Base-by-base conservation (phyloP, 2,888 invertebrate species). In the Leucania comma region DNA sequence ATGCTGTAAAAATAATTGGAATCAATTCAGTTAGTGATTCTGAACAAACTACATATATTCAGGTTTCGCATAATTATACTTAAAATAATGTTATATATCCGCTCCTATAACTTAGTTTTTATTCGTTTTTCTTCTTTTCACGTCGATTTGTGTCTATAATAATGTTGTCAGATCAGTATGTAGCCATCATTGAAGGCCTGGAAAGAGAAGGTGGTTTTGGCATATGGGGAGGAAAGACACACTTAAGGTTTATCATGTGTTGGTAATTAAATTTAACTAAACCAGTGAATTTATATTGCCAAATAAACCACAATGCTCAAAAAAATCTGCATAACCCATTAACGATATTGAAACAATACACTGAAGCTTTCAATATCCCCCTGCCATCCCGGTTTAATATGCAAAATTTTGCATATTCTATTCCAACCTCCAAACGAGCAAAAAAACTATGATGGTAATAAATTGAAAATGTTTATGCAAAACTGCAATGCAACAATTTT, bases 321-420 rank as follows among this genome's bases (percentile, higher is more conserved):
- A 22, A 53, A 46, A 46, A 75, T 54, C 42, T 75, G 9, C 53
- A 63, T 54, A 64, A 46, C 22, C 22, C 46, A 48, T 75, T 29
- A 71, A 54, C 2, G 46, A 3, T 75, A 54, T 46, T 75, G 22
- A 58, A 71, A 61, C 38, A 46, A n/a, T 20, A 51, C 29, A 60
- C 42, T 56, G 20, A 59, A 72, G 38, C 10, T 51, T 58, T 38
- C 35, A 56, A 63, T 59, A 59, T 32, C 51, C 26, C 3, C 26
- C 10, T 3, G n/a, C 38, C 38, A 73, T 26, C 9, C 10, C 17
- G 12, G 29, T 75, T 62, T 54, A 68, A 76, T 68, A 81, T 66
- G 58, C 58, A 69, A 53, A 1, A 67, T 63, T 81, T 66, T 77
- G 70, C 51, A 56, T 66, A 69, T 53, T 69, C 62, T 67, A 76